Evolutionary conservation across 2,113 vertebrate genomes (phyloP), one percentile per base, ranked within the genome.

Genomic region (Dicrurus megarhynchus): DNA sequence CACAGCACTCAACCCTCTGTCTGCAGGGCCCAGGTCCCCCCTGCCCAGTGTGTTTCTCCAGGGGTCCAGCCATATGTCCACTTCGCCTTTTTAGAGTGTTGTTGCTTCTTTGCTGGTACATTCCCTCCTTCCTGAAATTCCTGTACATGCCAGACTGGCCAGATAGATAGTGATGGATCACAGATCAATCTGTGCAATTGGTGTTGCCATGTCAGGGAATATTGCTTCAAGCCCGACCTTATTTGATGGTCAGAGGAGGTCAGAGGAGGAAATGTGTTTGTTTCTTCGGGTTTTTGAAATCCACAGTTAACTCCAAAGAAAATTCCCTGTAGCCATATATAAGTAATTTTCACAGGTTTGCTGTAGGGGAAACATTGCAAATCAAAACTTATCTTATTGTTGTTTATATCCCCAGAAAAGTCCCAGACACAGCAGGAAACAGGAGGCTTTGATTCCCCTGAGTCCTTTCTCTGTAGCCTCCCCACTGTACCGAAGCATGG

Each of bases 261-360:
- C 39, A 90, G n/a, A n/a, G 56, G 42, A 79, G 27, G 47, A 91
- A 89, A 77, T 65, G 16, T 39, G 30, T 76, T 67, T 84, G 39
- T 75, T 93, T 82, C 73, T 87, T 65, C 61, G 27, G 55, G 60
- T 65, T 71, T 84, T 93, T 92, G 68, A 84, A 90, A 90, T 87
- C 75, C 71, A 47, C 27, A 19, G n/a, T 41, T 86, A 83, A 84
- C 73, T 49, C 70, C 82, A 84, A 70, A 74, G 68, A 87, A 88
- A 86, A 89, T 79, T 95, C 64, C 61, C 89, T 57, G n/a, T 83
- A 90, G 82, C 16, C 41, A 67, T 47, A 50, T 84, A 39, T 15
- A 92, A 88, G 64, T 79, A 65, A 74, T 87, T 95, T 92, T 90
- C 87, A 67, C 75, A 49, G 73, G 56, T 94, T 88, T 90, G 21